Percentiles rank a stretch among this genome's conserved stretches.
These are phyloP conservation scores for Dicyrtoma fusca DNA, from an alignment of 2,888 invertebrate species.

Conservation along the genomic window DNA sequence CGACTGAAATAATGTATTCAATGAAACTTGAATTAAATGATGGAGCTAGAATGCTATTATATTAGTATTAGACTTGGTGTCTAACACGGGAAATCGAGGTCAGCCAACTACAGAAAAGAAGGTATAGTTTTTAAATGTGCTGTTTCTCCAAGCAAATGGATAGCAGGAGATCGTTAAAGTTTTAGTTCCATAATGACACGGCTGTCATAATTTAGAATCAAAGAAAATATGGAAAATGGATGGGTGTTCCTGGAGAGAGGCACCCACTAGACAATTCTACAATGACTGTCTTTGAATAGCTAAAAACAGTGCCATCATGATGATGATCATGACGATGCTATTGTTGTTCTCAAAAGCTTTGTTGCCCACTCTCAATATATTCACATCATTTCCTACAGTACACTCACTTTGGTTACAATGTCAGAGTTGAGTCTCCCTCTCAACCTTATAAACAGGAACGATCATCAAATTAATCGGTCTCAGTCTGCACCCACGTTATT, in stretches of 20 bases:
- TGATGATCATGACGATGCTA: slow-evolving; percentile 31
- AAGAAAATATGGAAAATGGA: slow-evolving; percentile 33
- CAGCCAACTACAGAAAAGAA: neutral
- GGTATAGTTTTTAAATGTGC: slow-evolving; percentile 1
- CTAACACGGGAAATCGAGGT: neutral
- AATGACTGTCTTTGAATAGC: slow-evolving; percentile 30
- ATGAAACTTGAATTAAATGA: too few species aligned
- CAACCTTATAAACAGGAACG: too few species aligned
- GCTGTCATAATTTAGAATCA: slow-evolving; percentile 38
- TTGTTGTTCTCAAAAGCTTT: slow-evolving; percentile 20
- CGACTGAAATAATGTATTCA: too few species aligned
- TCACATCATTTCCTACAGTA: neutral
- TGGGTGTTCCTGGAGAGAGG: slow-evolving; percentile 34
- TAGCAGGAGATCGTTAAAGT: slow-evolving; percentile 26
- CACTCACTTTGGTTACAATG: too few species aligned
- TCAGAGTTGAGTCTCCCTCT: too few species aligned
- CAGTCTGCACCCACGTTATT: too few species aligned
- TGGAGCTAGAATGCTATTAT: too few species aligned
- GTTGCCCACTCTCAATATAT: slow-evolving; percentile 15
- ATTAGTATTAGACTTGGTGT: too few species aligned
- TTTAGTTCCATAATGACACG: slow-evolving; percentile 31
- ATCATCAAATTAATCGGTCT: too few species aligned
- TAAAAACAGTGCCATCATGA: slow-evolving; percentile 35
- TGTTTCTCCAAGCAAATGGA: slow-evolving; percentile 4
- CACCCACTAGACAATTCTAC: slow-evolving; percentile 33